Base-by-base conservation (phyloP, 2,888 invertebrate genomes). In the Melieria picta region DNA sequence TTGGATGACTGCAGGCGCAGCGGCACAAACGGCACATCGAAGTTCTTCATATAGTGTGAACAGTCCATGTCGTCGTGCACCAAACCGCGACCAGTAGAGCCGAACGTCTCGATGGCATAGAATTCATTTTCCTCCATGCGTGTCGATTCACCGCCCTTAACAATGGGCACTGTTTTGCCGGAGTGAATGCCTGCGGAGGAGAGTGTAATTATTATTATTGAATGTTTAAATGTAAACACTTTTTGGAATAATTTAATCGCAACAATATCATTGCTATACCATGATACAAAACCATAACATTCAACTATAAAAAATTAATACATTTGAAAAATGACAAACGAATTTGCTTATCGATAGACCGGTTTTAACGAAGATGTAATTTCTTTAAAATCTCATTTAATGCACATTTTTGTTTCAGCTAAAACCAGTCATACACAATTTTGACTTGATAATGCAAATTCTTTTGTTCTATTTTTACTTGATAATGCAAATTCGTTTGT, bases 41-140 rank as follows among this genome's bases (percentile, higher is more conserved):
- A 99, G 87, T 98, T 97, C 88, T 99, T 99, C 99, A 99, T 99
- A 86, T 99, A 99, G 88, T 99, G 99, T 13, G 98, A 99, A 81
- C 96, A 96, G 84, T 99, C 99, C 95, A 98, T 97, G 84, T 99
- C 99, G 84, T 99, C 99, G 84, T 99, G 98, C 3, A 99, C 99
- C 73, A 93, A 88, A 0, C 95, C 96, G 67, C 93, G 91, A 3
- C 99, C 99, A 1, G 99, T 99, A 7, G 98, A 98, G 57, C 99
- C 99, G 85, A 99, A 99, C 0, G 99, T 99, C 88, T 99, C 99
- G 79, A 99, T 99, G 0, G 99, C 99, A 88, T 98, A 99, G 87
- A 98, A 97, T 88, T 99, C 99, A 84, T 97, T 96, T 86, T 99
- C 99, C 88, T 99, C 99, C 99, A 99, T 99, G 74, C 95, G 92